Base-by-base conservation (phyloP, 2,113 vertebrate genomes). In the Dinomys branickii region DNA sequence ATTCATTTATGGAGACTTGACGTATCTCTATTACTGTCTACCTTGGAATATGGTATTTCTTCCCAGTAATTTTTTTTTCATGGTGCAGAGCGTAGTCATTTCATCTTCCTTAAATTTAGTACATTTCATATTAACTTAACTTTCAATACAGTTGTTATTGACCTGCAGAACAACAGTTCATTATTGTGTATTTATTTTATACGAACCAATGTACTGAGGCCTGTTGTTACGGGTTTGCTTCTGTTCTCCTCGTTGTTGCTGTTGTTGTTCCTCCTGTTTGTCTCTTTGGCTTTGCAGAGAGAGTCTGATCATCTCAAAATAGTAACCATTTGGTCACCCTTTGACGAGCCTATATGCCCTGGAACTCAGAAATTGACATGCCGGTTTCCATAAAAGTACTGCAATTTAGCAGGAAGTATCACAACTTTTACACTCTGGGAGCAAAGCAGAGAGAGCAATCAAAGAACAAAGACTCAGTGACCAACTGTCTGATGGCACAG, bases 31-130 rank as follows among this genome's bases (percentile, higher is more conserved):
- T 82, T 38, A 77, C n/a, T 83, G 4, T 54, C 47, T 78, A 38
- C 94, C 44, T 78, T 87, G 38, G 26, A 94, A 80, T 24, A 52
- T 63, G 59, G 59, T 26, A 56, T 84, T 65, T 54, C 30, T 89
- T 97, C 50, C 26, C 52, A 95, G 5, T 94, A 87, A 96, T 86
- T 94, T 87, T 87, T 82, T 19, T 44, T 90, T 96, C 89, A 86
- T 85, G 44, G 63, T 22, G 63, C 75, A 86, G 20, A 90, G 69
- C 77, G 33, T 78, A 69, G 80, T 69, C 54, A 96, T 86, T 88
- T 83, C 89, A 24, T 73, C 73, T 12, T 94, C 13, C 16, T 83
- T 81, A 69, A 20, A 28, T 93, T 95, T 54, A 71, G 11, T 52
- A 65, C 30, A 54, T 87, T 93, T 95, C 11, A 41, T 90, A 87